Evolutionary conservation across 2,113 vertebrate genomes (phyloP).

Genomic region (Pseudopipra pipra): DNA sequence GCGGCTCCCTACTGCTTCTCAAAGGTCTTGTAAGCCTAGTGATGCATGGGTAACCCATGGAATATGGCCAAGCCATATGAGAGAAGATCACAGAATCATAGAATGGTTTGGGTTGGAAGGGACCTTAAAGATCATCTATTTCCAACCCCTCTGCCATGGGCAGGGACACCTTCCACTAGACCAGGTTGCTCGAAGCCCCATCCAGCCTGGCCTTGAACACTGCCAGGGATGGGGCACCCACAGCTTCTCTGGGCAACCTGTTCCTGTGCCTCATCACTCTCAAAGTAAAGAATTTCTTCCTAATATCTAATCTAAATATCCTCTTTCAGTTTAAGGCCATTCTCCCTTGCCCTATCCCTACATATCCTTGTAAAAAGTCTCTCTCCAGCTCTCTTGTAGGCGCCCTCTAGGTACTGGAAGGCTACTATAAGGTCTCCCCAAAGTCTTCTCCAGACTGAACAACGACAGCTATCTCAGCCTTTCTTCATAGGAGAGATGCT

Average conservation of each 20-base stretch:
- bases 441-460: neutral
- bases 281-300: neutral
- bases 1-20: neutral
- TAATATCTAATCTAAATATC: neutral
- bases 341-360: neutral
- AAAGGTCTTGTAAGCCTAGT: neutral
- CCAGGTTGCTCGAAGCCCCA: neutral
- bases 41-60: neutral
- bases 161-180: neutral
- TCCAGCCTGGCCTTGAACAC: neutral
- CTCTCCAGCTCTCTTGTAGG: neutral
- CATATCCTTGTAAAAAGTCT: neutral
- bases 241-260: neutral
- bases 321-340: neutral
- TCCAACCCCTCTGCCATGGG: neutral
- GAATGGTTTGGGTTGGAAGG: neutral
- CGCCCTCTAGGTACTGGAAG: neutral
- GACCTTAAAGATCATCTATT: neutral
- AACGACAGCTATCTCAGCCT: neutral
- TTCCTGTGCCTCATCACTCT: neutral
- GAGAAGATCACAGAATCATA: neutral
- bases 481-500: neutral
- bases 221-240: neutral
- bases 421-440: neutral
- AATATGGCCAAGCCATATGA: neutral